phyloP scores from a whole-genome alignment of 2,888 invertebrate genomes.

The Stenodema calcarata region DNA sequence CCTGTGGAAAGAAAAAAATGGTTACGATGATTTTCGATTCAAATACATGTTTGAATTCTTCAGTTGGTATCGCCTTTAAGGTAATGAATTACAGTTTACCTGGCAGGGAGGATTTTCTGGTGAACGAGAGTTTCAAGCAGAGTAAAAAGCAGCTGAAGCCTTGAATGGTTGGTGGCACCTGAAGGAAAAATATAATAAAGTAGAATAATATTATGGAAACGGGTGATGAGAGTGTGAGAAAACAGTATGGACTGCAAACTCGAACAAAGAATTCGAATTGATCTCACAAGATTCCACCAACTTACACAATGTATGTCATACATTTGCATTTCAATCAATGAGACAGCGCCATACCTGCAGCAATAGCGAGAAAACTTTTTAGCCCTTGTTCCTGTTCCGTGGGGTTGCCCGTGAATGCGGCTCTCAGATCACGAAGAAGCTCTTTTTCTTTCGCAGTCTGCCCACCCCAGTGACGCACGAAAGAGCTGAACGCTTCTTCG shows the following conservation, averaged over 20 bases:
- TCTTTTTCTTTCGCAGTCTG: constrained; percentile 70
- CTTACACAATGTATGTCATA: no score
- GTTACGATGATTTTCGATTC: no score
- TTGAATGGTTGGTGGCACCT: constrained; percentile 70
- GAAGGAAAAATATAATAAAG: not conserved
- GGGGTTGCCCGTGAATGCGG: constrained; percentile 70
- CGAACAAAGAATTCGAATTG: no score
- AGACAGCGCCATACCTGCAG: constrained; percentile 68
- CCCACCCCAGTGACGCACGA: constrained; percentile 75
- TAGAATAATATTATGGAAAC: no score
- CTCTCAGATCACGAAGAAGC: constrained; percentile 74
- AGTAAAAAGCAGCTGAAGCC: constrained; percentile 76
- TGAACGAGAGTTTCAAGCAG: constrained; percentile 80
- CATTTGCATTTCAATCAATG: no score
- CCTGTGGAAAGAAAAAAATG: constrained; percentile 64
- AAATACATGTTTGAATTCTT: no score
- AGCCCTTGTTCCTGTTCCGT: constrained; percentile 80
- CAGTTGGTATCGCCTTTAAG: no score
- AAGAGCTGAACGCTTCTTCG: constrained; percentile 89
- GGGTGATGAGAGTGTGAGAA: no score
- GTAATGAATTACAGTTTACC: no score
- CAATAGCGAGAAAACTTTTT: constrained; percentile 75
- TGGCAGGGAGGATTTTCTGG: constrained; percentile 68
- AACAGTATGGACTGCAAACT: no score
- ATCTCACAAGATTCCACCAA: no score